Conservation (phyloP, 2,797 vertebrate genomes). For the Acanthopagrus latus region DNA sequence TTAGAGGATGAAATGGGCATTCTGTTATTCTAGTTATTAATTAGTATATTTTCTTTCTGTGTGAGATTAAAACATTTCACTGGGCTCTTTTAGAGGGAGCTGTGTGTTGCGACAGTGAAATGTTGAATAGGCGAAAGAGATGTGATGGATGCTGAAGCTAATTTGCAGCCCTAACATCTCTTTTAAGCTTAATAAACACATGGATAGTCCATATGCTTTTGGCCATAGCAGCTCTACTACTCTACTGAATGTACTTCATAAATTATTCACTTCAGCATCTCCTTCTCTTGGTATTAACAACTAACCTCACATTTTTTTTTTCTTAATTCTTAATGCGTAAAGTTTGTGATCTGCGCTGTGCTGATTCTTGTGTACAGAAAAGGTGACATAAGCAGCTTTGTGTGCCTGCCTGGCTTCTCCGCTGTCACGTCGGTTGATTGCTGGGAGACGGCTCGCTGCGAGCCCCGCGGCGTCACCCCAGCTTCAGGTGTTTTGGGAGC, state of each 20-base stretch:
- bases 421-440: constrained; percentile 42
- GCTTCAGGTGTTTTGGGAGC: constrained; percentile 48
- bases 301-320: constrained; percentile 11
- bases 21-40: background rate
- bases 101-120: background rate
- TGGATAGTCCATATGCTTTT: background rate
- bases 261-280: background rate
- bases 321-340: constrained; percentile 15
- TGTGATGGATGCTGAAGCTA: background rate
- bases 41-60: background rate
- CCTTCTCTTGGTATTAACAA: constrained; percentile 14
- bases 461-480: constrained; percentile 23
- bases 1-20: background rate
- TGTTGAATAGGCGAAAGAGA: background rate
- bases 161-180: background rate
- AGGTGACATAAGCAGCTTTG: constrained; percentile 72
- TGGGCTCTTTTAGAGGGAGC: background rate
- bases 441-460: constrained; percentile 25
- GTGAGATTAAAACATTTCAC: background rate
- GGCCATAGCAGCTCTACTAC: background rate
- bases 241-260: no score
- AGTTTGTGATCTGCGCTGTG: constrained; percentile 15
- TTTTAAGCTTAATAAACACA: background rate
- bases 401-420: constrained; percentile 22
- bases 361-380: constrained; percentile 6